A percentile compares a stretch with the other conserved stretches of the same genome.
phyloP scores from a whole-genome alignment of 2,113 vertebrate species.

The Dromiciops gliroides region DNA sequence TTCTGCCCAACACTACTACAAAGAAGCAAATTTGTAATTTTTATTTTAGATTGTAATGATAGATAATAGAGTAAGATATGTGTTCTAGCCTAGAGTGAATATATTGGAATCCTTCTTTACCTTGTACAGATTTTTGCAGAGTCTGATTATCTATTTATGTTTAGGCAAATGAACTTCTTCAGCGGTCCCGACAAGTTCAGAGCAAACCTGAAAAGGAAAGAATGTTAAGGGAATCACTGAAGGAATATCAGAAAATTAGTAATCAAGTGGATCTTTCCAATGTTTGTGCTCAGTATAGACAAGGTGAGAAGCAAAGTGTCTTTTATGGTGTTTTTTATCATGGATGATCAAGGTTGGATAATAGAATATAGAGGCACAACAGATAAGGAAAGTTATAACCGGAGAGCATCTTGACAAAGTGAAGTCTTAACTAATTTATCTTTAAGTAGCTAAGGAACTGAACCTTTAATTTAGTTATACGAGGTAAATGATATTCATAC shows the following conservation, averaged over 20 bases:
- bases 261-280: conserved; percentile 94
- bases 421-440: background rate
- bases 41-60: conserved; percentile 62
- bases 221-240: conserved; percentile 93
- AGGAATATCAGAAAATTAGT: conserved; percentile 96
- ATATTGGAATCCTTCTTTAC: background rate
- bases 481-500: background rate
- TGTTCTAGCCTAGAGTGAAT: conserved; percentile 42
- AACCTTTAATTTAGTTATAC: background rate
- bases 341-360: background rate
- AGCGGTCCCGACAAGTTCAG: conserved; percentile 94
- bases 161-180: conserved; percentile 97
- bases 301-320: conserved; percentile 85
- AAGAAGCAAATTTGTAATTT: conserved; percentile 73
- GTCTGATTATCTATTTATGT: conserved; percentile 52
- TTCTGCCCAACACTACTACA: conserved; percentile 67
- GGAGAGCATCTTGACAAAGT: background rate
- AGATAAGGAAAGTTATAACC: background rate
- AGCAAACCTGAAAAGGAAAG: conserved; percentile 93
- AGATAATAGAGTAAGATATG: conserved; percentile 37
- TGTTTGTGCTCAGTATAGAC: conserved; percentile 95
- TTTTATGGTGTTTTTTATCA: conserved; percentile 1
- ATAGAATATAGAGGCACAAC: background rate
- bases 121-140: conserved; percentile 38
- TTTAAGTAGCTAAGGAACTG: background rate